These are phyloP conservation scores for Scaptomyza pallida DNA, from an alignment of 1,140 invertebrate genomes.

Conservation along the genomic window DNA sequence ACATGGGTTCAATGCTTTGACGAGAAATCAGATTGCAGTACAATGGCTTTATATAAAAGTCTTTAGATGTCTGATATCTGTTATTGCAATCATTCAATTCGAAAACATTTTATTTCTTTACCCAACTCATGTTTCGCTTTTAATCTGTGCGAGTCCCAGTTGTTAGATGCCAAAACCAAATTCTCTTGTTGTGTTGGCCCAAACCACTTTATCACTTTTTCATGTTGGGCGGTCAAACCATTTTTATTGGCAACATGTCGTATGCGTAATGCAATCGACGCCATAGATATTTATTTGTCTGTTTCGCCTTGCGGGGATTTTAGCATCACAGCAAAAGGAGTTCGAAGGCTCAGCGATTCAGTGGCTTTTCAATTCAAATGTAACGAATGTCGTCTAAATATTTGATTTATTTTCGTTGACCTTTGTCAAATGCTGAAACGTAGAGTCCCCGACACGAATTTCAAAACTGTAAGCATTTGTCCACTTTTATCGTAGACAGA, in stretches of 20 bases:
- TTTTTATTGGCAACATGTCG: slow-evolving; percentile 77
- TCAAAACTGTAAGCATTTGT: slow-evolving; percentile 37
- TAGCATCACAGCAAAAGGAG: slow-evolving; percentile 19
- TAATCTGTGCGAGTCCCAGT: slow-evolving; percentile 44
- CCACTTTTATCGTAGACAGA: slow-evolving; percentile 40
- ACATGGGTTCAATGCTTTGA: not conserved
- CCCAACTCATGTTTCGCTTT: slow-evolving; percentile 34
- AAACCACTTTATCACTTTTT: slow-evolving; percentile 41
- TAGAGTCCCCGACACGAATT: slow-evolving; percentile 12
- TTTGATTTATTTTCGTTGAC: slow-evolving; percentile 79
- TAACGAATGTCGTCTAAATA: slow-evolving; percentile 70
- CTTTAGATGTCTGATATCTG: slow-evolving; percentile 24
- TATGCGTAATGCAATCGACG: slow-evolving; percentile 72
- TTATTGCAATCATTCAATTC: slow-evolving; percentile 34
- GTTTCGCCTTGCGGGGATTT: slow-evolving; percentile 27
- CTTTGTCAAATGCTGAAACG: slow-evolving; percentile 67
- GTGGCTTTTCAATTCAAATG: slow-evolving; percentile 77
- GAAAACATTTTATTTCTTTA: slow-evolving; percentile 26
- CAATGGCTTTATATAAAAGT: not conserved
- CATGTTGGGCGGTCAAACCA: slow-evolving; percentile 28
- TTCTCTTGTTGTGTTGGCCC: slow-evolving; percentile 34
- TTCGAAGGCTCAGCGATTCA: slow-evolving; percentile 37
- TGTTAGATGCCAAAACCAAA: slow-evolving; percentile 23
- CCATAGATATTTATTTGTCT: slow-evolving; percentile 54
- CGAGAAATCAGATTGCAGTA: not conserved